Base-by-base conservation (phyloP, 2,113 vertebrate species). In the Antennarius striatus region DNA sequence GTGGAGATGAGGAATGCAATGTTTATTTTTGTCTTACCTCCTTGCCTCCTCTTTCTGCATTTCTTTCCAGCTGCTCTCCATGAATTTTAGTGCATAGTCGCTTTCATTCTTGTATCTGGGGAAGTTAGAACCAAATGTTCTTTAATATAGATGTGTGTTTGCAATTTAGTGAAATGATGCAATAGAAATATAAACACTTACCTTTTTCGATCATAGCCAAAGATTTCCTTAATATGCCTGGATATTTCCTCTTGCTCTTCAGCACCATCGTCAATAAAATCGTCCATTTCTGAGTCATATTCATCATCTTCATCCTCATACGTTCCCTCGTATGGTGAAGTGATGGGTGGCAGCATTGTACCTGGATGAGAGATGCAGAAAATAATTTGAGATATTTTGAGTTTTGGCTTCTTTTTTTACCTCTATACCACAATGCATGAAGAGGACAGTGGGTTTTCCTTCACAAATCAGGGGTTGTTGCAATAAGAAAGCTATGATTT, bases 61-160 rank as follows among this genome's bases (percentile, higher is more conserved):
- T 52, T 99, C 98, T 89, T 85, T 95, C 96, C 96, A 99, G 77
- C 93, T 98, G 92, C 96, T 98, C 88, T 99, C 98, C 97, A 99
- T 99, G 45, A 96, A 99, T 81, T 93, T 95, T 82, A 99, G 93
- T 85, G 97, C 97, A 92, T 97, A 99, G 80, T 99, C 98, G 67
- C 98, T 99, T 86, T 99, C 98, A 60, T 99, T 95, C 91, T 90
- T 98, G 87, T 98, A 99, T 75, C 97, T 99, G 84, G 39, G 29
- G 45, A 22, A 8, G 6, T 43, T 3, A 10, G 73, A 53, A 53
- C 6, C 61, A 54, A 69, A 16, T 13, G 3, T 5, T 10, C 42
- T 10, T 22, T 32, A 11, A 56, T 16, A 15, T 2, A 32, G 10
- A 68, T 10, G 43, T 28, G 45, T 5, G 10, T 42, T 14, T 4